phyloP scores from a whole-genome alignment of 2,888 invertebrate genomes.

The Acrobasis suavella region DNA sequence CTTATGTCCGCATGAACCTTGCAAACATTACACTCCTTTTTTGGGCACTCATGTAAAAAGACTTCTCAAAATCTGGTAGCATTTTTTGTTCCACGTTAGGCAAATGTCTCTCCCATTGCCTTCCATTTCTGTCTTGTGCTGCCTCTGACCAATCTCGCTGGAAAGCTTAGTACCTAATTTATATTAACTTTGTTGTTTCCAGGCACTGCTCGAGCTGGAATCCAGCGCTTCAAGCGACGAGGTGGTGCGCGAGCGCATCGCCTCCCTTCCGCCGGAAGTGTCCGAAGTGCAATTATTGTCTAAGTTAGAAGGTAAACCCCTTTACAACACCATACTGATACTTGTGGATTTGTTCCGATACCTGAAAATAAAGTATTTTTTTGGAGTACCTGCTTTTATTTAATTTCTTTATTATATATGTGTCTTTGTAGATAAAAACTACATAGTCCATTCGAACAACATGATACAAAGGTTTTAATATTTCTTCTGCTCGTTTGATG shows the following conservation, averaged over 20 bases:
- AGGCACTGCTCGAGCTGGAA: constrained; percentile 91
- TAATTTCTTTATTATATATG: constrained; percentile 32
- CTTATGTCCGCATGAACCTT: too few relatives aligned
- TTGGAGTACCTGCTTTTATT: constrained; percentile 34
- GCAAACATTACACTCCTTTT: too few relatives aligned
- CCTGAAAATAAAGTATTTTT: constrained; percentile 22
- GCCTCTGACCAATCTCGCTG: too few relatives aligned
- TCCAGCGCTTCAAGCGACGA: constrained; percentile 98
- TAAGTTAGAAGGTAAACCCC: constrained; percentile 89
- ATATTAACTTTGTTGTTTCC: constrained; percentile 37
- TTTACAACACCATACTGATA: constrained; percentile 36
- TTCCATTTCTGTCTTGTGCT: too few relatives aligned
- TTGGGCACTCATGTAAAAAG: too few relatives aligned
- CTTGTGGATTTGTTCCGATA: constrained; percentile 26
- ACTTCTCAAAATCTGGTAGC: too few relatives aligned
- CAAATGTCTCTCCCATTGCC: too few relatives aligned
- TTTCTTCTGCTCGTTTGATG: too few relatives aligned
- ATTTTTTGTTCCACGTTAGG: too few relatives aligned
- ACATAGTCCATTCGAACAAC: background rate
- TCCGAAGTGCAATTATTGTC: constrained; percentile 94
- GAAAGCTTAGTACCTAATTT: too few relatives aligned
- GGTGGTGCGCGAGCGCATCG: constrained; percentile 94
- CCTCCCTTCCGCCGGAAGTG: constrained; percentile 96
- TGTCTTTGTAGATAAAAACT: background rate
- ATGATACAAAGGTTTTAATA: too few relatives aligned